phyloP scores from a whole-genome alignment of 2,888 invertebrate species.

The Euproctis similis region DNA sequence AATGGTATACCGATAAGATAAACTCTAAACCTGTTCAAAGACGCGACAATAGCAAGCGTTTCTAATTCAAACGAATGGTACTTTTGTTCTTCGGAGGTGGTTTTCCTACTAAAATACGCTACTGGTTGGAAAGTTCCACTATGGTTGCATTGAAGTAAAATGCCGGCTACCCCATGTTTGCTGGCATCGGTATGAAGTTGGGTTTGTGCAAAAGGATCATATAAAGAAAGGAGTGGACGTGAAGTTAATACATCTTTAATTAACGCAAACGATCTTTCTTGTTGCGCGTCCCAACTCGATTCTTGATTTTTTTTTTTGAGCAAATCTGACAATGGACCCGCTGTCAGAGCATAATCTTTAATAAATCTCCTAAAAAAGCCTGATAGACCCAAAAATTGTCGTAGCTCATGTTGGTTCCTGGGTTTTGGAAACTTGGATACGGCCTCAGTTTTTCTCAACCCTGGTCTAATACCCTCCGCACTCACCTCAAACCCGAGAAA shows the following conservation, averaged over 20 bases:
- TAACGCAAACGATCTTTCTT: slow-evolving; percentile 19
- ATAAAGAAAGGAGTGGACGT: slow-evolving; percentile 28
- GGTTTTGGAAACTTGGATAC: background rate
- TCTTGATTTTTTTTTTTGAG: background rate
- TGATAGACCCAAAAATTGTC: background rate
- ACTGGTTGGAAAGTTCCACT: slow-evolving; percentile 4
- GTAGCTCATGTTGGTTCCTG: background rate
- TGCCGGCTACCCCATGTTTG: slow-evolving; percentile 25
- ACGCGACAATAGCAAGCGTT: slow-evolving; percentile 13
- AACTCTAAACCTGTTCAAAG: slow-evolving; percentile 12
- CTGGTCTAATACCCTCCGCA: too few species aligned
- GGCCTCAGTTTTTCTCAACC: too few species aligned
- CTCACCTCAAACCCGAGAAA: too few species aligned
- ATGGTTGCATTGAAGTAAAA: slow-evolving; percentile 25
- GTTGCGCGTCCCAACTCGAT: slow-evolving; percentile 1
- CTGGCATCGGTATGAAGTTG: slow-evolving; percentile 32
- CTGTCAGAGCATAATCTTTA: background rate
- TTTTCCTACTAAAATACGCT: slow-evolving; percentile 15
- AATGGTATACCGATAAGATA: slow-evolving; percentile 15
- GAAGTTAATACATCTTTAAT: slow-evolving; percentile 19
- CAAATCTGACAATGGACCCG: background rate
- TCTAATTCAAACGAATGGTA: slow-evolving; percentile 19
- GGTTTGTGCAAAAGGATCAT: slow-evolving; percentile 17
- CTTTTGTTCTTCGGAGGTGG: slow-evolving; percentile 13
- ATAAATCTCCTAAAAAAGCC: background rate